Base-by-base conservation (phyloP, 2,888 invertebrate species). In the Abscondita cerata region DNA sequence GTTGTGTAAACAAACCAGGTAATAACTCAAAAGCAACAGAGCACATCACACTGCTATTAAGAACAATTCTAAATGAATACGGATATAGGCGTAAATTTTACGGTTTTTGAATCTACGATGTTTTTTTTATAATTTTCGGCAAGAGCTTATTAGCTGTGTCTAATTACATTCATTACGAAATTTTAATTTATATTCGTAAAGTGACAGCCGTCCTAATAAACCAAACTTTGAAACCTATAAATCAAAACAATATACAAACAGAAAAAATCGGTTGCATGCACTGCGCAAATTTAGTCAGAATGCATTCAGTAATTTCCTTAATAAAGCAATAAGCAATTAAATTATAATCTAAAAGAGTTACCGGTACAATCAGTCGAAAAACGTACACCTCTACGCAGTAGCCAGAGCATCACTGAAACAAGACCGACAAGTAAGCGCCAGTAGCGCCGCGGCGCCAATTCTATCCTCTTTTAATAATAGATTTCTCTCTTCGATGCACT, bases 391-490 rank as follows among this genome's bases (percentile, higher is more conserved):
- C 46, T 18, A 15, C 33, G 8, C 12, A 46, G 46, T 62, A 57
- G 65, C 67, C 62, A 58, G 54, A 64, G 59, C 64, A 48, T 54
- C 62, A 68, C 68, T 68, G 66, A 59, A 62, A 54, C 58, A 53
- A 62, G 62, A 55, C 48, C 56, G 65, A 55, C 59, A 58, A 59
- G 56, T 58, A 53, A 65, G 66, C 63, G 66, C 62, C 63, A 56
- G 60, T 56, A 65, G 64, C 62, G 64, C 61, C 65, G 67, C 67
- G 68, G 66, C 68, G 68, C 65, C 64, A 58, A 40, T 18, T 57
- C 60, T 38, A 46, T 61, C 66, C 50, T 52, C 9, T 13, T 25
- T 55, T 44, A 52, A 25, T 38, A 19, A 33, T 18, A 31, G 34
- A 11, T 18, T 15, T 52, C 50, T 52, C 56, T 57, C 46, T 51